A percentile compares a stretch with the other conserved stretches of the same genome.
phyloP scores from a whole-genome alignment of 2,888 invertebrate species.

The Steinernema carpocapsae region DNA sequence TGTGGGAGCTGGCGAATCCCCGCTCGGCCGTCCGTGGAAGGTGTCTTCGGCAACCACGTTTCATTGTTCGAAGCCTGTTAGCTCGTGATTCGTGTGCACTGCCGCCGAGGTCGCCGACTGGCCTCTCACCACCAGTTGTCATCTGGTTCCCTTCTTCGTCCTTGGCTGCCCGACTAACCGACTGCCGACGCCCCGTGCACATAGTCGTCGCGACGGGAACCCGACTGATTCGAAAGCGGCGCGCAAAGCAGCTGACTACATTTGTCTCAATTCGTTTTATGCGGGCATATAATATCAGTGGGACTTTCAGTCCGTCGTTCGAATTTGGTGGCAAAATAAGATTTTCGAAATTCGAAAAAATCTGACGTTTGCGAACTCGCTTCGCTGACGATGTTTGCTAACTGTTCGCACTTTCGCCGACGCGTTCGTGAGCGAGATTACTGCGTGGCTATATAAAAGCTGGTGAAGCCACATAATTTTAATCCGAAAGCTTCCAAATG shows the following conservation, averaged over 20 bases:
- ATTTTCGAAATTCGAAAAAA: no score
- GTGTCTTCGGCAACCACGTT: background rate
- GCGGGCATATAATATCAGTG: no score
- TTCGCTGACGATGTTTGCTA: no score
- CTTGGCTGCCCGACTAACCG: constrained; percentile 23
- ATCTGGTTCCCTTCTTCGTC: constrained; percentile 32
- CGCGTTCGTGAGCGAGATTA: no score
- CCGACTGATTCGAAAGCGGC: background rate
- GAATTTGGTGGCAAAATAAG: no score
- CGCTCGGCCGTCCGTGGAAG: background rate
- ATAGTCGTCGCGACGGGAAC: constrained; percentile 19
- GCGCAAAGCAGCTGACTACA: constrained; percentile 9
- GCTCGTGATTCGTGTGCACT: background rate
- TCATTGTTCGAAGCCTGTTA: background rate
- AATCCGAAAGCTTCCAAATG: no score
- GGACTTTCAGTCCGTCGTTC: no score
- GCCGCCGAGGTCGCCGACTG: background rate
- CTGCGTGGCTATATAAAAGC: no score
- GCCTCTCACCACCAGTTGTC: constrained; percentile 18
- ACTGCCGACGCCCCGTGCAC: background rate
- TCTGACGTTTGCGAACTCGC: no score
- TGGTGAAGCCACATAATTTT: no score
- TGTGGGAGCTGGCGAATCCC: background rate
- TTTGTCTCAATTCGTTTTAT: background rate
- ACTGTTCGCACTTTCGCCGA: no score